Conservation (phyloP, 2,113 vertebrate genomes). For the Capra hircus region DNA sequence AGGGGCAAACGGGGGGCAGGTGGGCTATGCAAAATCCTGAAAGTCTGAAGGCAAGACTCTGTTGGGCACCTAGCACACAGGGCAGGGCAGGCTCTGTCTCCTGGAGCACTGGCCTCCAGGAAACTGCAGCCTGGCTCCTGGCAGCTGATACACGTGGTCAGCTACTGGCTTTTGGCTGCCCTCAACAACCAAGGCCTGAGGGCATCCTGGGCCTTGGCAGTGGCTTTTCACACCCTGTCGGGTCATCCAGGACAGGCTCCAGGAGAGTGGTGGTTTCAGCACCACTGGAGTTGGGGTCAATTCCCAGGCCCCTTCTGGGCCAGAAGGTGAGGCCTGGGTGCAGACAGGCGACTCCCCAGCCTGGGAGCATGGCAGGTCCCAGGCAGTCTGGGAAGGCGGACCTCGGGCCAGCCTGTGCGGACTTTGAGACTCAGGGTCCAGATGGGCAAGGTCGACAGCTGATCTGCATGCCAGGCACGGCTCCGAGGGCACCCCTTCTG, state of each 20-base stretch:
- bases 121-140: not conserved
- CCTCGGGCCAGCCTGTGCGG: not conserved
- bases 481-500: not conserved
- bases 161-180: not conserved
- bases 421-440: not conserved
- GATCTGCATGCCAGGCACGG: not conserved
- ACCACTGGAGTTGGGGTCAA: not conserved
- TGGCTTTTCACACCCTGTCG: not conserved
- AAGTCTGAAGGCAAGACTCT: not conserved
- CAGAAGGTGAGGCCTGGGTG: not conserved
- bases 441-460: not conserved
- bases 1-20: not conserved
- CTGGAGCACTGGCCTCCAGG: not conserved
- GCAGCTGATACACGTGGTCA: not conserved
- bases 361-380: fast-evolving
- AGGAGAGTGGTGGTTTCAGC: not conserved
- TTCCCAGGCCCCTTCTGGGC: not conserved
- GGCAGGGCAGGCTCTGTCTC: not conserved
- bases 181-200: not conserved
- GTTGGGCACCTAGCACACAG: not conserved
- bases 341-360: not conserved
- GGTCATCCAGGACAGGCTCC: not conserved
- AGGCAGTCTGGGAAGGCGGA: not conserved
- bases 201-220: not conserved
- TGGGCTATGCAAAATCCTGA: not conserved